Percentiles rank a stretch among this genome's conserved stretches.
phyloP scores from a whole-genome alignment of 30 jellyfish, hydroid and myxozoan species.

The Aurelia coerulea region DNA sequence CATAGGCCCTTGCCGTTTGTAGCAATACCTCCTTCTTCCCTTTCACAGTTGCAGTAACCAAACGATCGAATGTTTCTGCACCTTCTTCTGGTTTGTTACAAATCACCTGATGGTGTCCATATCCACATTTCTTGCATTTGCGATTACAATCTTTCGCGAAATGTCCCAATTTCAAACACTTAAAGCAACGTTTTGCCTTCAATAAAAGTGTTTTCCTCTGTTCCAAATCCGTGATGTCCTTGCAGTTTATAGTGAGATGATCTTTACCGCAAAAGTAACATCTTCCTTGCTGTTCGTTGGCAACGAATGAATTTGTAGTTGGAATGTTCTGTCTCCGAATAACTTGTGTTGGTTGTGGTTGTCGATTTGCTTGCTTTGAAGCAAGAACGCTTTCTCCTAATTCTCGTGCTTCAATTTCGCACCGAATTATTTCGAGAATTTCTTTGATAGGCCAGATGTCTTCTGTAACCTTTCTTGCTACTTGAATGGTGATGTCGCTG shows the following conservation, averaged over 20 bases:
- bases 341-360: background rate
- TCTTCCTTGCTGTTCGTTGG: background rate
- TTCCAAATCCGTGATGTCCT: conserved; percentile 31
- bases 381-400: conserved; percentile 14
- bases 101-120: conserved; percentile 24
- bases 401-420: conserved; percentile 72
- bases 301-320: conserved; percentile 36
- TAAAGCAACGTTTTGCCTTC: conserved; percentile 56
- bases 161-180: conserved; percentile 45
- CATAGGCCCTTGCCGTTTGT: conserved; percentile 51
- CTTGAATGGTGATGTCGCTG: conserved; percentile 33
- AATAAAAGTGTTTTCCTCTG: conserved; percentile 14
- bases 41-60: conserved; percentile 45
- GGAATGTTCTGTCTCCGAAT: background rate
- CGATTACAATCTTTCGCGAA: conserved; percentile 12
- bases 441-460: conserved; percentile 66
- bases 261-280: conserved; percentile 54
- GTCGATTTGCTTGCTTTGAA: background rate
- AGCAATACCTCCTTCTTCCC: conserved; percentile 50
- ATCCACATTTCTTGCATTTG: conserved; percentile 14
- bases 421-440: conserved; percentile 29
- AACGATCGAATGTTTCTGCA: background rate
- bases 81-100: background rate
- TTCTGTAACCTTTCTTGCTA: conserved; percentile 53
- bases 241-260: conserved; percentile 26